These are phyloP conservation scores for Epinephelus fuscoguttatus DNA, from an alignment of 2,113 vertebrate species.

Conservation along the genomic window DNA sequence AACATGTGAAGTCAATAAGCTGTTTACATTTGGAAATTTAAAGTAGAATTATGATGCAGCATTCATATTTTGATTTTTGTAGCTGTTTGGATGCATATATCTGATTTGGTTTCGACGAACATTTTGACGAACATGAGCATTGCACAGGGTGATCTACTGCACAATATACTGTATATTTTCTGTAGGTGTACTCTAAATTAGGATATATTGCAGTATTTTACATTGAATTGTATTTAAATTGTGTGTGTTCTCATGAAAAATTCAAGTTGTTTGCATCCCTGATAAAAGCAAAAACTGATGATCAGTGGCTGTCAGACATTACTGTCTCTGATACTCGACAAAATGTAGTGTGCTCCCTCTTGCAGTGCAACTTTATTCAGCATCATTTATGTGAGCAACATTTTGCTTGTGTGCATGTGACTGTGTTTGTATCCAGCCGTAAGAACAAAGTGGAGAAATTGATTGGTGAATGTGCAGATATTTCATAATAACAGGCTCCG, in stretches of 20 bases:
- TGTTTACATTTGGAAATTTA: not conserved
- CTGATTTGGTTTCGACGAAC: not conserved
- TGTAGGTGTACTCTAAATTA: not conserved
- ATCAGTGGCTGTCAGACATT: not conserved
- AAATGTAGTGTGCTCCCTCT: conserved; percentile 12
- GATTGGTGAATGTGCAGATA: conserved; percentile 33
- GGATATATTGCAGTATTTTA: not conserved
- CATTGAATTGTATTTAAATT: not conserved
- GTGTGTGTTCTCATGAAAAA: not conserved
- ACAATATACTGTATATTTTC: not conserved
- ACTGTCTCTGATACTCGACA: not conserved
- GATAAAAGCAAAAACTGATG: not conserved
- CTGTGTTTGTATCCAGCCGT: conserved; percentile 18
- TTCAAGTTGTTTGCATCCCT: not conserved
- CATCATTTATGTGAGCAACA: conserved; percentile 17
- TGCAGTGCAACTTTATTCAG: conserved; percentile 12
- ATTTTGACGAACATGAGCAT: not conserved
- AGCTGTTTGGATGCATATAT: not conserved
- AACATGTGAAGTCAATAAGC: not conserved
- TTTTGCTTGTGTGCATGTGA: not conserved
- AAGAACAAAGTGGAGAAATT: conserved; percentile 17
- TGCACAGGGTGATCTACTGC: not conserved
- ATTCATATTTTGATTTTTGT: not conserved
- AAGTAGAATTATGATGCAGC: not conserved
- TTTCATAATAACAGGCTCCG: conserved; percentile 39